A percentile compares a stretch with the other conserved stretches of the same genome.
phyloP scores from a whole-genome alignment of 2,888 invertebrate genomes.

The Celastrina argiolus region DNA sequence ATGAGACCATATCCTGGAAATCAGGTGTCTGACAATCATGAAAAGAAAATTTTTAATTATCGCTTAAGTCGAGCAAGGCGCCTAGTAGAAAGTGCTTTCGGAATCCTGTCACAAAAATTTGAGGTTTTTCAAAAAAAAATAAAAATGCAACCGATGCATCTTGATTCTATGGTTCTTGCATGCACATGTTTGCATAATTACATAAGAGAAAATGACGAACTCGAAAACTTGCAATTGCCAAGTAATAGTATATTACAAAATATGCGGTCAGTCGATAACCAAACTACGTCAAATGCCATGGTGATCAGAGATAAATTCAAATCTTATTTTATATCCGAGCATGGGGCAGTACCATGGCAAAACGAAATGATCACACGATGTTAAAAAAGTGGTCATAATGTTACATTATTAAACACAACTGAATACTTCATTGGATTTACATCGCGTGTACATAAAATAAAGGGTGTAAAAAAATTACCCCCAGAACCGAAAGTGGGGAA shows the following conservation, averaged over 20 bases:
- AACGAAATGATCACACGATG: constrained; percentile 28
- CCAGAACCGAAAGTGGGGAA: too few species aligned
- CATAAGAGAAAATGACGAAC: constrained; percentile 15
- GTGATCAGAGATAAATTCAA: constrained; percentile 30
- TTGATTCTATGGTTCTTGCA: constrained; percentile 30
- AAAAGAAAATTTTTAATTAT: constrained; percentile 32
- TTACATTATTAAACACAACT: constrained; percentile 1
- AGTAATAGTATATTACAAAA: constrained; percentile 31
- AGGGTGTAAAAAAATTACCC: background rate
- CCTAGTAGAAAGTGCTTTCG: constrained; percentile 31
- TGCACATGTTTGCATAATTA: constrained; percentile 30
- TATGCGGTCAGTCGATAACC: constrained; percentile 28
- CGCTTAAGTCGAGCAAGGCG: constrained; percentile 32
- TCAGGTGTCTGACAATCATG: constrained; percentile 25
- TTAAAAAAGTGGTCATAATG: constrained; percentile 1
- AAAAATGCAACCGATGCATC: constrained; percentile 30
- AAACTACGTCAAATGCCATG: constrained; percentile 27
- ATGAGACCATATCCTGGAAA: constrained; percentile 27
- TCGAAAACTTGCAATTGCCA: constrained; percentile 27
- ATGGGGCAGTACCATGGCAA: constrained; percentile 29
- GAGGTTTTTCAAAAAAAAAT: constrained; percentile 25
- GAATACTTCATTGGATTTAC: background rate
- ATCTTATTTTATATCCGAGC: constrained; percentile 30
- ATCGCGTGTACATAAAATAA: background rate
- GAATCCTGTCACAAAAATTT: constrained; percentile 31